These are phyloP conservation scores for Stenchaetothrips biformis DNA, from an alignment of 2,888 invertebrate species.

Conservation along the genomic window DNA sequence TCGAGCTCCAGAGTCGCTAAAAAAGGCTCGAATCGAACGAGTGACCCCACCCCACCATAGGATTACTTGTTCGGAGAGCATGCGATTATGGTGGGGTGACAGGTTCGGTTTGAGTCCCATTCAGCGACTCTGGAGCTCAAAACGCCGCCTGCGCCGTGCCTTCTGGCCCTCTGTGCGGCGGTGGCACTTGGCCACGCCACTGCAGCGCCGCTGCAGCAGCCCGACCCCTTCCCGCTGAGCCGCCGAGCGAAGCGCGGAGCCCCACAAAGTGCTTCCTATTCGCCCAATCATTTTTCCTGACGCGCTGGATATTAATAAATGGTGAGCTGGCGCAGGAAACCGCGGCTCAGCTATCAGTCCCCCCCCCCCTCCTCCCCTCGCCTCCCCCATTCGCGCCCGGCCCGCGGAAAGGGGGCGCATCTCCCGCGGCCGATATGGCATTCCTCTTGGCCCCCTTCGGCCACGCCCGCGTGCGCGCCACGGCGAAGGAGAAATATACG, in stretches of 20 bases:
- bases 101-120: too few relatives aligned
- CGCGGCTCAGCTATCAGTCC: background rate
- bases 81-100: too few relatives aligned
- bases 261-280: too few relatives aligned
- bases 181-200: too few relatives aligned
- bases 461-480: background rate
- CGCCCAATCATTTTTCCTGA: background rate
- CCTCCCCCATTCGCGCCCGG: background rate
- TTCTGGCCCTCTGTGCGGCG: too few relatives aligned
- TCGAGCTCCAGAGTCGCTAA: too few relatives aligned
- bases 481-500: background rate
- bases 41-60: too few relatives aligned
- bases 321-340: background rate
- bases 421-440: background rate
- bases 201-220: background rate
- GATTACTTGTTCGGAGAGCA: too few relatives aligned
- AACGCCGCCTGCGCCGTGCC: too few relatives aligned
- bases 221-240: background rate
- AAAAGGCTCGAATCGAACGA: too few relatives aligned
- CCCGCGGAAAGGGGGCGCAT: background rate
- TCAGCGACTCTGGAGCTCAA: too few relatives aligned
- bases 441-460: background rate
- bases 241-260: too few relatives aligned
- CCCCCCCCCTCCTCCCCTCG: background rate
- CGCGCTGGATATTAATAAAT: background rate